A percentile compares a stretch with the other conserved stretches of the same genome.
Conservation (phyloP, 2,888 invertebrate species). For the Lithosia quadra region DNA sequence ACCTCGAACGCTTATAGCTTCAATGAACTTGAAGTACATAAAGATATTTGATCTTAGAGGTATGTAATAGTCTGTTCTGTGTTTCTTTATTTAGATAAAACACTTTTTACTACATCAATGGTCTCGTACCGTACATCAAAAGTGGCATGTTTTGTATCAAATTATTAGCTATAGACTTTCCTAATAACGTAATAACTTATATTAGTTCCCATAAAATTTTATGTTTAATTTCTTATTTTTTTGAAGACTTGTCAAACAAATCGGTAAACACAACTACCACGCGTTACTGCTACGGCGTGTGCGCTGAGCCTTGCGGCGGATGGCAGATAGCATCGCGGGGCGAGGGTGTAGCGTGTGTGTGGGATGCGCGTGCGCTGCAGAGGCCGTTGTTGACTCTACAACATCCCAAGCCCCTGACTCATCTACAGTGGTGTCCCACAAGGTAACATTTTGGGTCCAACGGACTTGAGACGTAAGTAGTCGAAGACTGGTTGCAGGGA, state of each 20-base stretch:
- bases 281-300: slow-evolving; percentile 94
- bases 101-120: too few species aligned
- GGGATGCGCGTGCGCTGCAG: slow-evolving; percentile 96
- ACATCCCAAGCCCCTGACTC: slow-evolving; percentile 89
- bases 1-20: slow-evolving; percentile 93
- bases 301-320: slow-evolving; percentile 92
- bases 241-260: slow-evolving; percentile 89
- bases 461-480: background rate
- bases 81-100: background rate
- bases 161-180: too few species aligned
- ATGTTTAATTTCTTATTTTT: too few species aligned
- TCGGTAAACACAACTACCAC: slow-evolving; percentile 90
- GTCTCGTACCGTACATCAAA: too few species aligned
- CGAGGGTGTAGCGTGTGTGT: slow-evolving; percentile 93
- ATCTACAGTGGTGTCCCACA: slow-evolving; percentile 91
- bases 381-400: slow-evolving; percentile 92
- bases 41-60: slow-evolving; percentile 96
- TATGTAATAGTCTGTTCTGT: slow-evolving; percentile 64
- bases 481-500: too few species aligned
- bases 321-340: slow-evolving; percentile 94
- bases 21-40: slow-evolving; percentile 95
- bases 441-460: background rate
- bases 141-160: too few species aligned
- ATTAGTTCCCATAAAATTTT: too few species aligned
- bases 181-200: too few species aligned